Evolutionary conservation across 2,888 invertebrate genomes (phyloP).

Genomic region (Diarsia brunnea): DNA sequence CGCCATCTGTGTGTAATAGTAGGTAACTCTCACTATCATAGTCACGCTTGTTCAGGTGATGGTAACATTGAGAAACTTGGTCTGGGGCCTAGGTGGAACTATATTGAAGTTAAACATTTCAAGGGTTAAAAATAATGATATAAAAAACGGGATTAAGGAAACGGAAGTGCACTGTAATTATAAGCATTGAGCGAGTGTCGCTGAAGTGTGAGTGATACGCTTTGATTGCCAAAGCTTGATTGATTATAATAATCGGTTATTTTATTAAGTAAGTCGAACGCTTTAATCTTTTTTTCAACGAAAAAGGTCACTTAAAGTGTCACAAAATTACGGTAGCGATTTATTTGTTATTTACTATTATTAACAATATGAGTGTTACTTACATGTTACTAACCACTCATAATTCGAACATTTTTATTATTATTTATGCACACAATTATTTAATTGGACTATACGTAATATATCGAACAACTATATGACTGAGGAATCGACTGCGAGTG

Average conservation of each 20-base stretch:
- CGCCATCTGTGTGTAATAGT: slow-evolving; percentile 64
- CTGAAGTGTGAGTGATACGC: slow-evolving; percentile 74
- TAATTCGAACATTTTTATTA: slow-evolving; percentile 46
- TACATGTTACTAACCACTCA: slow-evolving; percentile 29
- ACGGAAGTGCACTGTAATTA: slow-evolving; percentile 67
- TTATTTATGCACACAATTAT: slow-evolving; percentile 58
- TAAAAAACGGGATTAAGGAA: slow-evolving; percentile 63
- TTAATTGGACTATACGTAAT: slow-evolving; percentile 67
- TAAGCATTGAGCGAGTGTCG: slow-evolving; percentile 66
- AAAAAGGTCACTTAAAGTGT: slow-evolving; percentile 85
- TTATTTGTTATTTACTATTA: slow-evolving; percentile 57
- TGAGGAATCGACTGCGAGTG: slow-evolving; percentile 88
- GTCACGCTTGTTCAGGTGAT: slow-evolving; percentile 40
- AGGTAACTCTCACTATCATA: slow-evolving; percentile 49
- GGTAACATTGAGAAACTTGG: slow-evolving; percentile 20
- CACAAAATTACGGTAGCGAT: slow-evolving; percentile 71
- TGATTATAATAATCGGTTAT: slow-evolving; percentile 69
- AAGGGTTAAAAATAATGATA: slow-evolving; percentile 59
- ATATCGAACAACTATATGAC: slow-evolving; percentile 81
- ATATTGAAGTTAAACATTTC: slow-evolving; percentile 66
- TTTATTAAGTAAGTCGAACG: slow-evolving; percentile 66
- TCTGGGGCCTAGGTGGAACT: slow-evolving; percentile 38
- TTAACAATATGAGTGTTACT: slow-evolving; percentile 19
- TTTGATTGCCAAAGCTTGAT: slow-evolving; percentile 80
- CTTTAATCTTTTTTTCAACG: slow-evolving; percentile 76